Base-by-base conservation (phyloP, 2,888 invertebrate genomes). In the Habrosyne pyritoides region DNA sequence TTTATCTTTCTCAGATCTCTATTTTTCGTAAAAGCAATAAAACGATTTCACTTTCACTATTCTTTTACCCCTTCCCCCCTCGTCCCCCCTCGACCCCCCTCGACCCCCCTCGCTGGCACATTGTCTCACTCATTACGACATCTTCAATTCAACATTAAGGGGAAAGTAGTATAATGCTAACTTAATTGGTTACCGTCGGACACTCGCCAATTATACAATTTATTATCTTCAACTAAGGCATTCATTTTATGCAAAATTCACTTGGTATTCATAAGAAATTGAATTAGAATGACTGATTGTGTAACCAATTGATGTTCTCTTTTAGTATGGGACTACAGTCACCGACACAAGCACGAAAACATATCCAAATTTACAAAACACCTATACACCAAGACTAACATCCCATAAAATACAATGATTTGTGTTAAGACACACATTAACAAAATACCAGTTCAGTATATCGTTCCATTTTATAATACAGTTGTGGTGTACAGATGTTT, bases 121-220 rank as follows among this genome's bases (percentile, higher is more conserved):
- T 81, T 75, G 78, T 81, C 76, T 81, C 67, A 57, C 71, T 76
- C 75, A 77, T 77, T 80, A 81, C 72, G 69, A 77, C 75, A 77
- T 73, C 65, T 74, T 69, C 65, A 78, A 81, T 74, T 75, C 72
- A 79, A 69, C 69, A 74, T 77, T 76, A 73, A 42, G 75, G 79
- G 78, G 83, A 85, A 86, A 85, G 84, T 82, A 76, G 75, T 73
- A 70, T 75, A 79, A 81, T 79, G 69, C 67, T 57, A 72, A 82
- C 59, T 77, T 83, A 81, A 84, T 83, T 82, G 79, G 73, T 70
- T 66, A 66, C 61, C 67, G 71, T 64, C 67, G 63, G 69, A 66
- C 73, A 68, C 66, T 75, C 69, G 68, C 69, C 77, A 81, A 83
- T 81, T 83, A 81, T 70, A 66, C 67, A 63, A 50, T 42, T 69